Base-by-base conservation (phyloP, 2,797 vertebrate genomes). In the Hydrocynus forskahlii region DNA sequence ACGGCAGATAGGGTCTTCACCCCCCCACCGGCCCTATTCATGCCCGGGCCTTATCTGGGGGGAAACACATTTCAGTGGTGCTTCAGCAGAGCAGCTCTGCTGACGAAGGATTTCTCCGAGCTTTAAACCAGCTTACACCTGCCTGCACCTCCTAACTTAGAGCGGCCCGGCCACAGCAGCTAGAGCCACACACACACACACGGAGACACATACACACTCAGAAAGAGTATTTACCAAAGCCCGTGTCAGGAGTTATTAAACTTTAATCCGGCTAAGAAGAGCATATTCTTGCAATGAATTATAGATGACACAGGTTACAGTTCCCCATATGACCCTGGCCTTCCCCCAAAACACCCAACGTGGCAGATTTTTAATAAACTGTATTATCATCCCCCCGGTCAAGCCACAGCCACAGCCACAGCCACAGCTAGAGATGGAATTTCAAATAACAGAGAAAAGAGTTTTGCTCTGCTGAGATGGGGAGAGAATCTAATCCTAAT, bases 181-280 rank as follows among this genome's bases (percentile, higher is more conserved):
- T 25, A 73, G 59, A 10, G n/a, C 21, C 43, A 54, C 81, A 64
- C 84, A 29, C 17, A 12, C 48, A n/a, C 62, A 45, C 84, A 21
- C 17, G n/a, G n/a, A n/a, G n/a, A 12, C 48, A n/a, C 67, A 43
- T 78, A 17, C 17, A 16, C 73, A 57, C 81, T 85, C 83, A 80
- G 81, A 76, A 91, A 82, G 85, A 83, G 82, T 94, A 92, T 94
- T 94, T 94, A 94, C 93, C 88, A 79, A 88, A 92, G 91, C 85
- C 88, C 84, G 90, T 90, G 89, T 87, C 75, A 76, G 89, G 86
- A 94, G 91, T 94, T 95, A 95, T 95, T 95, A 94, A 95, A 95
- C 89, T 95, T 95, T 94, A 95, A 95, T 94, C 93, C 92, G 83
- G 88, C 88, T 88, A 94, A 93, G 93, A 94, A 94, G 90, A 92